Evolutionary conservation across 2,888 invertebrate species (phyloP), one percentile per base, ranked within the genome.

Genomic region (Crocallis elinguaria): DNA sequence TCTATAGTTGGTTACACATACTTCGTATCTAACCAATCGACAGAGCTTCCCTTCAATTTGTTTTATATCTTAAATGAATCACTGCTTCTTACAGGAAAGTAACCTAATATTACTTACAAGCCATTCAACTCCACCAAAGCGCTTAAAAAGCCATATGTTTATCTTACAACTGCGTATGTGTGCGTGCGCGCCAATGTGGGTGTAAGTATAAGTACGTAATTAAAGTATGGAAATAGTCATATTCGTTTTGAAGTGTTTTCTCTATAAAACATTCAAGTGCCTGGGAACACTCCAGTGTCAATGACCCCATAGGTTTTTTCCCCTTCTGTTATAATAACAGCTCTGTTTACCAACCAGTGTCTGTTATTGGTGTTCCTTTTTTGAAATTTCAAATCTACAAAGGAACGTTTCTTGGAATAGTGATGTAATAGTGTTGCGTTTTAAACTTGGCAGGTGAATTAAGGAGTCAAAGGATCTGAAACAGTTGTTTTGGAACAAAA

Each of bases 201-300:
- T 79, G 82, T 78, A 38, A 21, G 42, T 39, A 13, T 37, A 75
- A 79, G 84, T 84, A 76, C 77, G 82, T 85, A 88, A 89, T 89
- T 88, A 88, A 88, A 87, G 85, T 86, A 88, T 89, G 85, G 88
- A 88, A 88, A 89, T 89, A 90, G 90, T 89, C 86, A 87, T 88
- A 88, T 90, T 79, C 82, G 79, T 87, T 89, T 90, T 89, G 86
- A 89, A 90, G 90, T 90, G 89, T 89, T 89, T 90, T 90, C 86
- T 78, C 87, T 86, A 90, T 90, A 88, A 90, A 88, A 88, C 78
- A 70, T 69, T 87, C 83, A 80, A 89, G 89, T 88, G 87, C 78
- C 79, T 88, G 88, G 86, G 86, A 88, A 88, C 85, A 82, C 79
- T 78, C 70, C 60, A 61, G 71, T 76, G 82, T 84, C 86, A 75